These are phyloP conservation scores for Aplidium turbinatum DNA, from an alignment of 23 tunicate genomes.

Conservation along the genomic window DNA sequence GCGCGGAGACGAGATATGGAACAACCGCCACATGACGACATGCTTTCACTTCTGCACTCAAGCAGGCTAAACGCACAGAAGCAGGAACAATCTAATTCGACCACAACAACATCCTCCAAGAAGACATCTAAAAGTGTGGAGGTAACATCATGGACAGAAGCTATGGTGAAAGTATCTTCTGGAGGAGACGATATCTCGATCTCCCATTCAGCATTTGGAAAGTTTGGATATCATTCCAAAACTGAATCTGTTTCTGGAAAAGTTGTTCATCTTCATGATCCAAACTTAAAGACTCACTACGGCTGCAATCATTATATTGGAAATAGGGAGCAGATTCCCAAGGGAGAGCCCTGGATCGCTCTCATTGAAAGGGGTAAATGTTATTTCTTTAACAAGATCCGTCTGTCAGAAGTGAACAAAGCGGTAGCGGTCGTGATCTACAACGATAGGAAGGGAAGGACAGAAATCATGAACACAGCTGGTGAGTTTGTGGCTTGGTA, in stretches of 20 bases:
- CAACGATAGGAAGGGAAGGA: slow-evolving; percentile 51
- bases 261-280: slow-evolving; percentile 62
- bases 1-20: too few species aligned
- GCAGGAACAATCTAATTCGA: too few species aligned
- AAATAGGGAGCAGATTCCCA: slow-evolving; percentile 44
- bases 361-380: slow-evolving; percentile 72
- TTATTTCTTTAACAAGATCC: slow-evolving; percentile 71
- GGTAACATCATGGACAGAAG: too few species aligned
- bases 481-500: slow-evolving; percentile 57
- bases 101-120: too few species aligned
- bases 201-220: not conserved
- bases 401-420: slow-evolving; percentile 60
- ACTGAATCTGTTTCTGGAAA: slow-evolving; percentile 41
- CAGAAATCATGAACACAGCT: slow-evolving; percentile 66
- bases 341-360: slow-evolving; percentile 71
- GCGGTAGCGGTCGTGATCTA: slow-evolving; percentile 83
- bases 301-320: slow-evolving; percentile 61
- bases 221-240: slow-evolving; percentile 35
- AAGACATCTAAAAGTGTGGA: too few species aligned
- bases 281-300: slow-evolving; percentile 44
- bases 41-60: too few species aligned
- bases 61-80: too few species aligned
- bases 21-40: too few species aligned
- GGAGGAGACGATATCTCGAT: too few species aligned
- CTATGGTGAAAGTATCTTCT: too few species aligned